Percentiles rank a stretch among this genome's conserved stretches.
Evolutionary conservation across 2,113 vertebrate species (phyloP).

Genomic region (Diadophis punctatus): DNA sequence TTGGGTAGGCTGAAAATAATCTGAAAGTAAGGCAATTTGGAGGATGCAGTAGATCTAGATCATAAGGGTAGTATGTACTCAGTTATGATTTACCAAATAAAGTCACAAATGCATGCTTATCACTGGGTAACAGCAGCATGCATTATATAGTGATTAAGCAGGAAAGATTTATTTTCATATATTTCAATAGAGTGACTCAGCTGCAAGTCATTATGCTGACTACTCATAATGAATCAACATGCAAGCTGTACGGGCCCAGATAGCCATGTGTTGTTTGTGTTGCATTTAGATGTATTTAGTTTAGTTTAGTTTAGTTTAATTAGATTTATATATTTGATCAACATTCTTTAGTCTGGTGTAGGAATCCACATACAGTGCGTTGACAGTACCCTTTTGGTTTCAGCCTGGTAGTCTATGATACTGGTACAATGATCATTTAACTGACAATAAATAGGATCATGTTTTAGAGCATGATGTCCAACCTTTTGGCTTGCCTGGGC

Average conservation of each 20-base stretch:
- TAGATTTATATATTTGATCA: not conserved
- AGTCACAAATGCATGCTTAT: not conserved
- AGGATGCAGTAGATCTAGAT: not conserved
- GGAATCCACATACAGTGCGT: not conserved
- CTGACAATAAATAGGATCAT: not conserved
- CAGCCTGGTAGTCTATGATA: not conserved
- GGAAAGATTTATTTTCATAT: not conserved
- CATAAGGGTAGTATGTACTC: not conserved
- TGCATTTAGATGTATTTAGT: not conserved
- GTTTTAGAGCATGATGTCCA: not conserved
- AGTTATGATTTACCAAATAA: not conserved
- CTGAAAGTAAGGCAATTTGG: not conserved
- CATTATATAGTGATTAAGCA: not conserved
- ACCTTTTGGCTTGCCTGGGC: not conserved
- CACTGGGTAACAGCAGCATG: not conserved
- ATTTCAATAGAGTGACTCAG: not conserved
- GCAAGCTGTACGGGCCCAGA: not conserved
- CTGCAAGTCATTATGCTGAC: not conserved
- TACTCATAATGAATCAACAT: not conserved
- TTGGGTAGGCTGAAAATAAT: not conserved
- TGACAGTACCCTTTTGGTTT: not conserved
- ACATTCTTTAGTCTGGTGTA: not conserved
- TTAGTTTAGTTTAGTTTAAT: no score
- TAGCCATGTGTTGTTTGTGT: not conserved
- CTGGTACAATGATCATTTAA: not conserved